These are phyloP conservation scores for Egretta garzetta DNA, from an alignment of 2,113 vertebrate genomes.

Conservation along the genomic window DNA sequence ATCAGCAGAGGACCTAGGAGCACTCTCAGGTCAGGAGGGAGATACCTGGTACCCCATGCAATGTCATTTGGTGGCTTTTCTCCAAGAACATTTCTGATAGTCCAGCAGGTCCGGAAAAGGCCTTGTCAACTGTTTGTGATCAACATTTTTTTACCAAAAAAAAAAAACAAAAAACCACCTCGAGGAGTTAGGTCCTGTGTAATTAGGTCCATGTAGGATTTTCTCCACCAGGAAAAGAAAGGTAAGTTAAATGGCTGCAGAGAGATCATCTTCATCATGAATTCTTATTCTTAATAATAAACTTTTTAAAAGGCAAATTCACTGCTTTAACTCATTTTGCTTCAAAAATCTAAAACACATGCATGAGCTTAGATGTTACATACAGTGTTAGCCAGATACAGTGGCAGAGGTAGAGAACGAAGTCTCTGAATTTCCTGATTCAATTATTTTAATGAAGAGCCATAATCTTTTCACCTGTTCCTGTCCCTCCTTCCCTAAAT, in stretches of 20 bases:
- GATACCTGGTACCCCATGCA: background rate
- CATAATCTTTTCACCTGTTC: background rate
- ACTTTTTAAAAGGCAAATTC: background rate
- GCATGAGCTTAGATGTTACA: constrained; percentile 27
- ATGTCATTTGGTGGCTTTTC: background rate
- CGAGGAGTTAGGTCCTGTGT: background rate
- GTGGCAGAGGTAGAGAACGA: background rate
- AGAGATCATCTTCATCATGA: background rate
- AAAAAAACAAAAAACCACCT: no score
- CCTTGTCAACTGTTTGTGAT: background rate
- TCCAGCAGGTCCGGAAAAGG: background rate
- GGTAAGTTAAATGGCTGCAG: background rate
- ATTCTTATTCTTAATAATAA: background rate
- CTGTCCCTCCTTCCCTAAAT: background rate
- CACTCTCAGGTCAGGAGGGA: background rate
- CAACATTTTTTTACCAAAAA: background rate
- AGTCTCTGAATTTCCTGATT: background rate
- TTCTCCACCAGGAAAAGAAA: background rate
- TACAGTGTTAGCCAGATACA: background rate
- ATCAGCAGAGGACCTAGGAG: background rate
- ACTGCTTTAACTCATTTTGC: constrained; percentile 36
- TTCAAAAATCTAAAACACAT: constrained; percentile 20
- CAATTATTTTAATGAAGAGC: background rate
- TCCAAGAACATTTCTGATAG: background rate
- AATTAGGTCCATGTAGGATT: background rate